phyloP scores from a whole-genome alignment of 2,113 vertebrate genomes.

The Aplodontia rufa region DNA sequence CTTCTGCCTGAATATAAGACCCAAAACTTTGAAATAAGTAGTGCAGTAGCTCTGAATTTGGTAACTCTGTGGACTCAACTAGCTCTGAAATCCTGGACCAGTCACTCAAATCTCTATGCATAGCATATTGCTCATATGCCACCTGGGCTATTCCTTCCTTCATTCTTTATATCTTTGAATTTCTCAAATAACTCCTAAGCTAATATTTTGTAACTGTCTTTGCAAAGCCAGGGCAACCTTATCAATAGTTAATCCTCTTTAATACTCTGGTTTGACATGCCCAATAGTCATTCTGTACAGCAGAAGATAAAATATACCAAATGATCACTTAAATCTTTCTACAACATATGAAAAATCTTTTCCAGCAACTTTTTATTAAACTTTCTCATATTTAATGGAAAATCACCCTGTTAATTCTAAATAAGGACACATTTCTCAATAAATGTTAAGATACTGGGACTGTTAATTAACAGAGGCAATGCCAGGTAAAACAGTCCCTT shows the following conservation, averaged over 20 bases:
- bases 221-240: not conserved
- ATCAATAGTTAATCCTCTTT: not conserved
- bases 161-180: not conserved
- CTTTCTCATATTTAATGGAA: not conserved
- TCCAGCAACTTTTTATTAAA: not conserved
- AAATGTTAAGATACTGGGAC: not conserved
- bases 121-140: not conserved
- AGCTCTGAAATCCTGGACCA: not conserved
- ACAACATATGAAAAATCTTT: not conserved
- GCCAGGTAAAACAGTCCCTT: not conserved
- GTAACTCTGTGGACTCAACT: not conserved
- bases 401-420: not conserved
- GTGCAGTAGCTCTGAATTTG: not conserved
- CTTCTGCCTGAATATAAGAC: not conserved
- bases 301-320: not conserved
- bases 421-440: not conserved
- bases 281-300: not conserved
- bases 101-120: not conserved
- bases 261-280: not conserved
- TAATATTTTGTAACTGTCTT: not conserved
- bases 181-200: slow-evolving; percentile 13
- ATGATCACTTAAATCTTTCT: not conserved
- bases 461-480: not conserved
- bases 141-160: not conserved
- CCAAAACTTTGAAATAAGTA: not conserved